These are phyloP conservation scores for Phataginus tetradactyla DNA, from an alignment of 2,797 vertebrate genomes.

Conservation along the genomic window DNA sequence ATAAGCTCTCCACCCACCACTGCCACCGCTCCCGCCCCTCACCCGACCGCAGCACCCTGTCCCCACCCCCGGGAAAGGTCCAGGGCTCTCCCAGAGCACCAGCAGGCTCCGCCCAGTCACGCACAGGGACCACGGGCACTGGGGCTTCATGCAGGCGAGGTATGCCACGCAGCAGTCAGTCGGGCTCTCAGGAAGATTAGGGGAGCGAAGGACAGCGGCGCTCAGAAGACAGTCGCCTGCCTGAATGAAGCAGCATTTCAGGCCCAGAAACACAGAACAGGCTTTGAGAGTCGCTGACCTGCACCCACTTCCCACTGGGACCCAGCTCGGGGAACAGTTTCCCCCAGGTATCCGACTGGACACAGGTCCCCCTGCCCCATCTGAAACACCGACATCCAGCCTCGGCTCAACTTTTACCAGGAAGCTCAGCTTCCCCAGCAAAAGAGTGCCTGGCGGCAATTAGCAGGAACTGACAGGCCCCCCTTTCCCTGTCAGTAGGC, in stretches of 20 bases:
- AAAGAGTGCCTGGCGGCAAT: not conserved
- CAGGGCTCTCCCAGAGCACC: not conserved
- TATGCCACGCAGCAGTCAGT: rapidly evolving
- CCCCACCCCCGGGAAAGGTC: not conserved
- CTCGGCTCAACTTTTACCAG: rapidly evolving
- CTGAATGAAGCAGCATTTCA: not conserved
- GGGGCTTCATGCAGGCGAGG: rapidly evolving
- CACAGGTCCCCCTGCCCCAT: not conserved
- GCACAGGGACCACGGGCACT: rapidly evolving
- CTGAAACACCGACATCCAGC: too few relatives aligned
- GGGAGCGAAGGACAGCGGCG: not conserved
- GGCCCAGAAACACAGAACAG: not conserved
- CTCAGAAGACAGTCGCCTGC: not conserved
- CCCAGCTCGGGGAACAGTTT: not conserved
- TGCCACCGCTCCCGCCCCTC: rapidly evolving
- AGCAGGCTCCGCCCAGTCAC: not conserved
- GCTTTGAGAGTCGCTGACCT: not conserved
- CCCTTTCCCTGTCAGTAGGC: not conserved
- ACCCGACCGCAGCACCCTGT: not conserved
- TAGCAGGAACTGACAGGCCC: not conserved
- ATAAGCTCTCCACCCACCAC: not conserved
- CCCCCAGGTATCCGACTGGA: not conserved
- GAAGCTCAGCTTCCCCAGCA: not conserved
- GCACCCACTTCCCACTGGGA: not conserved
- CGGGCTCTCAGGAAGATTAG: not conserved